These are phyloP conservation scores for Tamias sibiricus DNA, from an alignment of 2,113 vertebrate genomes.

Conservation along the genomic window DNA sequence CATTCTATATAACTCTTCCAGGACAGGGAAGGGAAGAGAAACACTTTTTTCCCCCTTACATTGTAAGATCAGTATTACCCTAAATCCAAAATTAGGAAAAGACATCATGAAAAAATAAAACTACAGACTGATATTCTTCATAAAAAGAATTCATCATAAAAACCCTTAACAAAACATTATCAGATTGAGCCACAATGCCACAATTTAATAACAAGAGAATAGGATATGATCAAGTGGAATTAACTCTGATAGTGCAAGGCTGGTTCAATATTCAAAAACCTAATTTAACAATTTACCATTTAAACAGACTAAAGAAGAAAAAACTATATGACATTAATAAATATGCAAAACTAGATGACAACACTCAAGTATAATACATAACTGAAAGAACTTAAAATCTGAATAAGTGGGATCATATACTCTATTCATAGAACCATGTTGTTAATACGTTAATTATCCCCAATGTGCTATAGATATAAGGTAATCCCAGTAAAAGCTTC, in stretches of 20 bases:
- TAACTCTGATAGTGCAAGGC: background rate
- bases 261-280: background rate
- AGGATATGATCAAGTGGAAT: background rate
- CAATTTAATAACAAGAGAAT: background rate
- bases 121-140: background rate
- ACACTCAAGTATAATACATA: background rate
- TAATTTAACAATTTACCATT: background rate
- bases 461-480: background rate
- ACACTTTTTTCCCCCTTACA: background rate
- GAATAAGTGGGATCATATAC: background rate
- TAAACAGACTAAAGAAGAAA: background rate
- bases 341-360: background rate
- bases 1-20: background rate
- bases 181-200: background rate
- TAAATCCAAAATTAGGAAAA: slow-evolving; percentile 8
- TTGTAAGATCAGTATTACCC: background rate
- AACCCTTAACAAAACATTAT: background rate
- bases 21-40: background rate
- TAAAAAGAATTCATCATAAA: background rate
- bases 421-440: background rate
- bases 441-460: background rate
- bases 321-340: background rate
- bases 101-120: background rate
- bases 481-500: background rate
- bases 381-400: background rate